Percentiles rank a stretch among this genome's conserved stretches.
Conservation (phyloP, 2,797 vertebrate species). For the Sebastes hubbsi region DNA sequence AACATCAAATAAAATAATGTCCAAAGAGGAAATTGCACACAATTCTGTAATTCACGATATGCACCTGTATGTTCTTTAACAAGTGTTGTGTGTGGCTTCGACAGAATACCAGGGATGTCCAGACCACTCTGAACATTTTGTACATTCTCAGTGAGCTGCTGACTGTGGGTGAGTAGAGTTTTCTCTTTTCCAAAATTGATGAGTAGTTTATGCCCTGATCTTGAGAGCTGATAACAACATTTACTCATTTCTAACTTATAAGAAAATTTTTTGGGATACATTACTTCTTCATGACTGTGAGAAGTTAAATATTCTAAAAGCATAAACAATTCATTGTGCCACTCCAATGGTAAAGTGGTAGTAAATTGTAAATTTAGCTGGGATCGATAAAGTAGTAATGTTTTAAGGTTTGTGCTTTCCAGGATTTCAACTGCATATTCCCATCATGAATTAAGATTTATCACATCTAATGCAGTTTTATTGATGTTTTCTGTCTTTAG, state of each 20-base stretch:
- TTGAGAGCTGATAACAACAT: background rate
- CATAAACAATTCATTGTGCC: background rate
- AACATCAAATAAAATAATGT: background rate
- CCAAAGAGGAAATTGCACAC: background rate
- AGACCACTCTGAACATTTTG: constrained; percentile 92
- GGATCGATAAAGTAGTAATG: background rate
- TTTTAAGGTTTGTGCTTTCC: background rate
- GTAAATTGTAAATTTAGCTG: background rate
- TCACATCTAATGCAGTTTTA: constrained; percentile 18
- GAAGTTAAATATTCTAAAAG: background rate
- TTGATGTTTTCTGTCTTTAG: constrained; percentile 69
- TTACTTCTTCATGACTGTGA: background rate
- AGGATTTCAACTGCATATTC: background rate
- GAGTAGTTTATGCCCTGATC: background rate
- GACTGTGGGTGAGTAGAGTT: constrained; percentile 86
- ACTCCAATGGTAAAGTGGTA: background rate
- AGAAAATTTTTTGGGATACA: background rate
- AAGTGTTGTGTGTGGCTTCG: constrained; percentile 40
- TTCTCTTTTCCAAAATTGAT: background rate
- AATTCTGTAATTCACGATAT: background rate
- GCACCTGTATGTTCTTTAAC: constrained; percentile 1
- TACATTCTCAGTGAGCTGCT: constrained; percentile 94
- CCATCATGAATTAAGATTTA: background rate
- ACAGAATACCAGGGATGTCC: constrained; percentile 91
- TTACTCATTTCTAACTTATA: constrained; percentile 59